Evolutionary conservation across 1,140 invertebrate genomes (phyloP).

Genomic region (Branchinecta lynchi): DNA sequence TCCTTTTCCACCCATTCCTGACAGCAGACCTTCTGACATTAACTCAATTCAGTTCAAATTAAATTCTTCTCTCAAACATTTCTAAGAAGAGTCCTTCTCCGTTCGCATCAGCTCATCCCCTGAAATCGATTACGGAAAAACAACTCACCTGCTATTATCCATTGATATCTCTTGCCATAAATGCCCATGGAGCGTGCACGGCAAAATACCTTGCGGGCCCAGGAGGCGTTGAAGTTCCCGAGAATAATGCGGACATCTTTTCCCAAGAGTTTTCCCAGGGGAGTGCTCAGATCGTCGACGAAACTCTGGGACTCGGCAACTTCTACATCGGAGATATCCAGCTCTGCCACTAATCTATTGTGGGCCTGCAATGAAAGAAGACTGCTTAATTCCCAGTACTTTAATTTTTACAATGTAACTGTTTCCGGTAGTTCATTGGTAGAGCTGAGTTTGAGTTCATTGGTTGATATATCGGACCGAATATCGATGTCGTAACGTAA

Average conservation of each 20-base stretch:
- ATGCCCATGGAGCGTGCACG: slow-evolving; percentile 51
- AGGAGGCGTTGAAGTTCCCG: slow-evolving; percentile 88
- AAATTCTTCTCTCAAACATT: too few species aligned
- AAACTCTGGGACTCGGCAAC: slow-evolving; percentile 86
- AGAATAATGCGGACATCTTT: slow-evolving; percentile 90
- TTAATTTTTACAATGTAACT: too few species aligned
- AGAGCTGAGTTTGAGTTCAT: too few species aligned
- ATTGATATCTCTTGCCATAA: slow-evolving; percentile 85
- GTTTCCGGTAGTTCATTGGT: too few species aligned
- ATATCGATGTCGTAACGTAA: too few species aligned
- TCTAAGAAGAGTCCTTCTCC: too few species aligned
- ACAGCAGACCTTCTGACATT: too few species aligned
- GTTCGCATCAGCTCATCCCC: too few species aligned
- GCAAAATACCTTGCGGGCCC: slow-evolving; percentile 86
- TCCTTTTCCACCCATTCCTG: too few species aligned
- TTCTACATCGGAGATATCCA: slow-evolving; percentile 56
- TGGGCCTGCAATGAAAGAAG: slow-evolving; percentile 48
- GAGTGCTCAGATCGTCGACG: slow-evolving; percentile 68
- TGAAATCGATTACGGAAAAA: too few species aligned
- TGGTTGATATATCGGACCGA: too few species aligned
- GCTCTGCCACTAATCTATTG: slow-evolving; percentile 71
- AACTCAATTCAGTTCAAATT: too few species aligned
- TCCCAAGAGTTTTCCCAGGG: slow-evolving; percentile 67
- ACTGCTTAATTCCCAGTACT: not conserved
- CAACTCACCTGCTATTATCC: slow-evolving; percentile 77